phyloP scores from a whole-genome alignment of 1,140 invertebrate genomes.

The Drosophila neocordata region DNA sequence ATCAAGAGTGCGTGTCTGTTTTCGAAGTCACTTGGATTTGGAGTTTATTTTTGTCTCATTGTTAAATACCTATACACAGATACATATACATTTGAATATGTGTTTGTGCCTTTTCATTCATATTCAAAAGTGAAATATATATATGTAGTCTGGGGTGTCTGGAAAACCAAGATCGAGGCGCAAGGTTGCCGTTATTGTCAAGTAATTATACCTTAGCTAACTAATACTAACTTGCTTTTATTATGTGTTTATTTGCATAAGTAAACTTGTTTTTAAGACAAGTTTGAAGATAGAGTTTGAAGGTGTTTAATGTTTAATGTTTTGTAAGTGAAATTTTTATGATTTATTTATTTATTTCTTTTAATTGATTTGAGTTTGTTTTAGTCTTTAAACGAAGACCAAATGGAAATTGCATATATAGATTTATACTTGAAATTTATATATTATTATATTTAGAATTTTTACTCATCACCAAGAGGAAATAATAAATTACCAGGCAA shows the following conservation, averaged over 20 bases:
- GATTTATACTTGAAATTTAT: too few relatives aligned
- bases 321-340: too few relatives aligned
- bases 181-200: constrained; percentile 78
- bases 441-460: too few relatives aligned
- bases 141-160: constrained; percentile 38
- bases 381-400: too few relatives aligned
- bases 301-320: background rate
- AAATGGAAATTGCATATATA: too few relatives aligned
- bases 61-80: constrained; percentile 39
- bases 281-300: constrained; percentile 10
- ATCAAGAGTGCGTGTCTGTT: constrained; percentile 60
- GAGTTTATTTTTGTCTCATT: constrained; percentile 49
- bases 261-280: constrained; percentile 1
- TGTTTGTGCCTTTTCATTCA: constrained; percentile 68
- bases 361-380: too few relatives aligned
- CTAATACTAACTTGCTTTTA: constrained; percentile 9
- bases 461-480: too few relatives aligned
- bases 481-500: too few relatives aligned
- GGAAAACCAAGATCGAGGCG: constrained; percentile 68
- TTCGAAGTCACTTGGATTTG: constrained; percentile 35
- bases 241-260: constrained; percentile 11
- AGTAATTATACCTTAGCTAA: constrained; percentile 71
- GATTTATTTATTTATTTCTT: too few relatives aligned
- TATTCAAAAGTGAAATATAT: constrained; percentile 47
- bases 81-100: constrained; percentile 13